These are phyloP conservation scores for Arctia plantaginis DNA, from an alignment of 2,888 invertebrate genomes.

Conservation along the genomic window DNA sequence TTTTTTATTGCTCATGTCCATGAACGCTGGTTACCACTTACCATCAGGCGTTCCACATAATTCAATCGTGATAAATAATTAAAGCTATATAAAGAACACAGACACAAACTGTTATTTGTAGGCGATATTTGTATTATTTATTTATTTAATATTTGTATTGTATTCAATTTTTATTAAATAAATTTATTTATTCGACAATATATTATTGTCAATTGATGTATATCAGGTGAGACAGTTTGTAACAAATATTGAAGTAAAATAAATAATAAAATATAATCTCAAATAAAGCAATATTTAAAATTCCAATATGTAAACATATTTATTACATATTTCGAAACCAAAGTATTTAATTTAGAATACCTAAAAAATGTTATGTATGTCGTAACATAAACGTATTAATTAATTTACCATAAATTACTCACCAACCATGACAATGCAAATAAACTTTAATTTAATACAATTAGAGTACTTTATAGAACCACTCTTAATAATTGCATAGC, in stretches of 20 bases:
- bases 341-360: conserved; percentile 24
- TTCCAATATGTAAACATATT: not conserved
- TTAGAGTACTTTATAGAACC: not conserved
- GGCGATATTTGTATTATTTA: not conserved
- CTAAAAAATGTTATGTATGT: not conserved
- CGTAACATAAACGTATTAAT: not conserved
- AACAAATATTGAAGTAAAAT: not conserved
- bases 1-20: not conserved
- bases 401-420: not conserved
- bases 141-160: no score
- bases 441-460: not conserved
- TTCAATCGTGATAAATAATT: not conserved
- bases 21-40: not conserved
- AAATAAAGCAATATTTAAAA: not conserved
- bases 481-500: not conserved
- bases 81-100: not conserved
- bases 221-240: not conserved
- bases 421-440: conserved; percentile 11
- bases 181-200: no score
- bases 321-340: conserved; percentile 37
- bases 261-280: not conserved
- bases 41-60: not conserved
- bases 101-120: not conserved
- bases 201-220: no score
- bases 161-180: no score